Evolutionary conservation across 2,113 vertebrate genomes (phyloP).

Genomic region (Oreochromis aureus): DNA sequence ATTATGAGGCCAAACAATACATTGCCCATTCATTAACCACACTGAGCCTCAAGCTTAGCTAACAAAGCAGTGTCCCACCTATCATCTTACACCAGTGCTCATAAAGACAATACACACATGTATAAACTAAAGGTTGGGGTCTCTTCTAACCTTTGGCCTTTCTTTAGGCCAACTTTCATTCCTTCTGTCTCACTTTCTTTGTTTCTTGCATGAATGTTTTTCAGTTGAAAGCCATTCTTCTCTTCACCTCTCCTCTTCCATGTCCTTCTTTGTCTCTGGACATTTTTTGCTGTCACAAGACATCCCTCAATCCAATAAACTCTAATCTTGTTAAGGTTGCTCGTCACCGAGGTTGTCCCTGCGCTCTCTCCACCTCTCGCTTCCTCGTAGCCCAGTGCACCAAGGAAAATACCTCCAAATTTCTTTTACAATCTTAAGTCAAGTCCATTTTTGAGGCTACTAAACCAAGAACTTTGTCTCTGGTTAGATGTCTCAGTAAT

Average conservation of each 20-base stretch:
- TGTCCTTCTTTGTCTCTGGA: background rate
- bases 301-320: slow-evolving; percentile 63
- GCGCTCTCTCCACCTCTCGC: background rate
- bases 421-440: background rate
- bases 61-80: background rate
- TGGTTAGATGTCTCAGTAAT: background rate
- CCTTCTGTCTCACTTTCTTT: background rate
- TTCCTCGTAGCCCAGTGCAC: background rate
- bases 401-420: background rate
- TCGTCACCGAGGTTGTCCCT: slow-evolving; percentile 6
- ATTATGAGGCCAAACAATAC: background rate
- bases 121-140: background rate
- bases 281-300: slow-evolving; percentile 55
- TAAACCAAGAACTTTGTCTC: background rate
- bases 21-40: background rate
- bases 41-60: background rate
- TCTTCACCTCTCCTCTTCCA: background rate
- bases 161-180: background rate
- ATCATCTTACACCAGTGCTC: background rate
- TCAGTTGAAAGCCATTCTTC: background rate
- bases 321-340: slow-evolving; percentile 61
- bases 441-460: background rate
- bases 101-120: background rate
- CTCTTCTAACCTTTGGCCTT: background rate
- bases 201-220: background rate